Base-by-base conservation (phyloP, 2,113 vertebrate genomes). In the Osmerus eperlanus region DNA sequence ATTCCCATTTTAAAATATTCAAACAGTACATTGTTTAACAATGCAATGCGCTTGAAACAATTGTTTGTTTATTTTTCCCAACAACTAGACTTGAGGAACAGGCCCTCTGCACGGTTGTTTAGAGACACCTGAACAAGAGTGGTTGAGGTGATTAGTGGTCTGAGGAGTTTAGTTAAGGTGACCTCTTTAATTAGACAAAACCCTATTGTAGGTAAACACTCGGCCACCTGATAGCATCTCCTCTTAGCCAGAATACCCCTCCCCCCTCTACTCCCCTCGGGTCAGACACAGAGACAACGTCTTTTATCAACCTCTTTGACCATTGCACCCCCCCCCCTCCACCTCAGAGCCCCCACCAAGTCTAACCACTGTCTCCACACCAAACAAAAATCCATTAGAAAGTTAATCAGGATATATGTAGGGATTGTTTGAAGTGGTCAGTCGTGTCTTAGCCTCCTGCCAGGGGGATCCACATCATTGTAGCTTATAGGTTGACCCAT, bases 101-200 rank as follows among this genome's bases (percentile, higher is more conserved):
- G 9, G 7, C 9, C 41, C 41, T 47, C 41, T 47, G 9, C 41
- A 47, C 2, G 41, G 41, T 47, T 47, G 41, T 7, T 11, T 47
- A 81, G 81, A 71, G 81, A 54, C 70, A 70, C 70, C 36, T 78
- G 68, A 77, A 81, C 59, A 63, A 51, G 73, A 68, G 79, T 66
- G 58, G 70, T 60, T 74, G 21, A 70, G 70, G 82, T 88, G 81
- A 91, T 90, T 87, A 87, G 85, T 82, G 83, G 79, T 79, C 78
- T 71, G 74, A 77, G 85, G 78, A 81, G 83, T 47, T 87, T 79
- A 71, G 74, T 71, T 71, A 80, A 71, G 71, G 67, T 73, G 74
- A 85, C 70, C 86, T 88, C 83, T 91, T 89, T 90, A 89, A 91
- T 89, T 89, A 90, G 73, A 71, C 78, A 86, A 79, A 89, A 84